Base-by-base conservation (phyloP, 2,888 invertebrate species). In the Ochropleura leucogaster region DNA sequence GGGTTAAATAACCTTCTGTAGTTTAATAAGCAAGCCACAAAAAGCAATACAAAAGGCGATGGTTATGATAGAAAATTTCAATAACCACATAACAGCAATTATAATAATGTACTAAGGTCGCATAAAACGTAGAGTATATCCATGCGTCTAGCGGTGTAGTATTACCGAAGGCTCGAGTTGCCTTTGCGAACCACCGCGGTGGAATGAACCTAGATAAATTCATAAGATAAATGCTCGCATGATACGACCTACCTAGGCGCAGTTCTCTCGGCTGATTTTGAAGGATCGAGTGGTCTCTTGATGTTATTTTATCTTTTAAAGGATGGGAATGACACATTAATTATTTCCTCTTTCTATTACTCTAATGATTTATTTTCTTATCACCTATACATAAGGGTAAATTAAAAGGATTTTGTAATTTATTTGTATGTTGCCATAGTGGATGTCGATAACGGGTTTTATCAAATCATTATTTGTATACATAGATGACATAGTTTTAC, bases 131-230 rank as follows among this genome's bases (percentile, higher is more conserved):
- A 69, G 42, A 63, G 76, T 80, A 80, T 73, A 71, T 68, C 80
- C 75, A 74, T 64, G 68, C 68, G 74, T 72, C 75, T 77, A 68
- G 66, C 67, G 77, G 78, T 87, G 72, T 87, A 78, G 83, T 77
- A 77, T 87, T 87, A 87, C 87, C 68, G 60, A 79, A 60, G 79
- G 85, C 78, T 87, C 84, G 49, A 44, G 82, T 87, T 87, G 68
- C 87, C 83, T 87, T 87, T 84, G 79, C 82, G 70, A 87, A 76
- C 78, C 79, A 84, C 84, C 87, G 87, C 87, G 47, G 72, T 51
- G 86, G 86, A 86, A 86, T 85, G 83, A 82, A 87, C 79, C 76
- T 85, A 85, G 86, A 86, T 86, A 79, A 86, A 73, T 81, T 77
- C 42, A 74, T 76, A 72, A 85, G 87, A 86, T 86, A 87, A 77